Percentiles rank a stretch among this genome's conserved stretches.
These are phyloP conservation scores for Lonchura striata DNA, from an alignment of 2,113 vertebrate genomes.

Conservation along the genomic window DNA sequence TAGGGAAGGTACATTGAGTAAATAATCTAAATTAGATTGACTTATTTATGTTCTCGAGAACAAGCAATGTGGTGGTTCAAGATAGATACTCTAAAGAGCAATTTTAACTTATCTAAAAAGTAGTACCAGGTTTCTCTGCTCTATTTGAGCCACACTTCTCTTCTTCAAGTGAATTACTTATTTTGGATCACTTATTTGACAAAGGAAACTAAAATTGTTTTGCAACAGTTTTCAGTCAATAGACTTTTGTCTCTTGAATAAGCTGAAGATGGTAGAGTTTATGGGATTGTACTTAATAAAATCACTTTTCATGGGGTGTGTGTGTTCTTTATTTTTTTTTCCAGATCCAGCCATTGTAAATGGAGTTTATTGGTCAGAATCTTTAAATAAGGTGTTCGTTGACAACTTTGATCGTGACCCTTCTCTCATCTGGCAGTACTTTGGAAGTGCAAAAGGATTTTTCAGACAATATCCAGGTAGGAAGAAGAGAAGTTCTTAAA, in stretches of 20 bases:
- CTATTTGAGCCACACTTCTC: not conserved
- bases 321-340: not conserved
- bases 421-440: slow-evolving; percentile 98
- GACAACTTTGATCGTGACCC: slow-evolving; percentile 97
- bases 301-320: not conserved
- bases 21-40: not conserved
- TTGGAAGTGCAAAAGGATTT: slow-evolving; percentile 97
- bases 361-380: slow-evolving; percentile 97
- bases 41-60: not conserved
- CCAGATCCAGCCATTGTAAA: slow-evolving; percentile 96
- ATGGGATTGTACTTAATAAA: not conserved
- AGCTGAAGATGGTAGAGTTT: not conserved
- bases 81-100: not conserved
- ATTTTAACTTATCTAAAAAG: not conserved
- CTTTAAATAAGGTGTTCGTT: slow-evolving; percentile 97
- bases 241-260: not conserved
- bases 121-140: not conserved
- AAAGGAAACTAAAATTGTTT: not conserved
- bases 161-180: not conserved
- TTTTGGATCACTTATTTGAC: not conserved
- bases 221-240: not conserved
- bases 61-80: rapidly evolving
- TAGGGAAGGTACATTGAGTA: not conserved
- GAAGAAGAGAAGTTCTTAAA: slow-evolving; percentile 51
- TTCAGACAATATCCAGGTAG: slow-evolving; percentile 97